These are phyloP conservation scores for Aspidapion aeneum DNA, from an alignment of 2,888 invertebrate species.

Conservation along the genomic window DNA sequence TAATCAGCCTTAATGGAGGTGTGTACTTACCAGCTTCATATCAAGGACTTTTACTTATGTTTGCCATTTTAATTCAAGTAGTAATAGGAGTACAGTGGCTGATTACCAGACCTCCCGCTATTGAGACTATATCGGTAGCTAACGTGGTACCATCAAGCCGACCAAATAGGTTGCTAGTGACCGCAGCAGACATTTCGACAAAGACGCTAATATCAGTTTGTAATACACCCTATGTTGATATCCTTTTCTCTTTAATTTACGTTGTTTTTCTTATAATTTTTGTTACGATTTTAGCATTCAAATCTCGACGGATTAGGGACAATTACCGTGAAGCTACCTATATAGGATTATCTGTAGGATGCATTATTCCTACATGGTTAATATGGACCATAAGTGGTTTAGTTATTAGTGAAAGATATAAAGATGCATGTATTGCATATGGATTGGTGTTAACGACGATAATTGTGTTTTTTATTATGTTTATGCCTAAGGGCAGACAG, in stretches of 20 bases:
- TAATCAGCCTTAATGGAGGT: constrained; percentile 86
- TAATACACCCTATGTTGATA: constrained; percentile 65
- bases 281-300: constrained; percentile 79
- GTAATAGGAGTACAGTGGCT: constrained; percentile 84
- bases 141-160: constrained; percentile 39
- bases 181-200: constrained; percentile 38
- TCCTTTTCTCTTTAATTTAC: constrained; percentile 76
- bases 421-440: constrained; percentile 86
- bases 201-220: constrained; percentile 51
- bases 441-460: constrained; percentile 83
- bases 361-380: constrained; percentile 83
- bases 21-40: constrained; percentile 91
- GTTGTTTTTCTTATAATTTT: constrained; percentile 81
- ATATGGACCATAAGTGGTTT: constrained; percentile 82
- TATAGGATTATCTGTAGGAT: constrained; percentile 84
- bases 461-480: constrained; percentile 89
- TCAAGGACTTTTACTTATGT: constrained; percentile 83
- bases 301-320: constrained; percentile 85
- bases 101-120: constrained; percentile 70
- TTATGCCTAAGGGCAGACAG: constrained; percentile 89
- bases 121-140: constrained; percentile 49
- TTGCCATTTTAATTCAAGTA: constrained; percentile 88
- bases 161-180: constrained; percentile 43
- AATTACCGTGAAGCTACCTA: constrained; percentile 92
- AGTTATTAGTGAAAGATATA: constrained; percentile 72